These are phyloP conservation scores for Tupaia tana DNA, from an alignment of 2,113 vertebrate species.

Conservation along the genomic window DNA sequence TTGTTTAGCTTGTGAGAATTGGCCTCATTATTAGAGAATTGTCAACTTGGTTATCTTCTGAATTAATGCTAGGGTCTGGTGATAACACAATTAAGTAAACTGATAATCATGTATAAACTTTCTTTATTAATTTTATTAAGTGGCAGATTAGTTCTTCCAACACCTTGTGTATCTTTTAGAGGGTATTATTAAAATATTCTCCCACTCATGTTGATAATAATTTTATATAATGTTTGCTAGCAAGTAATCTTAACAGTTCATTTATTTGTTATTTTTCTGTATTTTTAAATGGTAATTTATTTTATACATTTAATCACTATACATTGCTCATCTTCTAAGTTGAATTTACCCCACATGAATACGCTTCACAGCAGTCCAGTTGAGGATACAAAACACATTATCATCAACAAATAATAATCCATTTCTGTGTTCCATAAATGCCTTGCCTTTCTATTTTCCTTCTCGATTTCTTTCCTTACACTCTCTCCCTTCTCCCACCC, in stretches of 20 bases:
- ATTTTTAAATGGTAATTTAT: too few species aligned
- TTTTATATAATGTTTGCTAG: neutral
- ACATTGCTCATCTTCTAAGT: too few species aligned
- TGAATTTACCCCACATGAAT: too few species aligned
- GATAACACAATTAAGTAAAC: neutral
- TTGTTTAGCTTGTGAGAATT: slow-evolving; percentile 11
- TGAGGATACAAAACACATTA: too few species aligned
- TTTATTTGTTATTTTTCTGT: too few species aligned
- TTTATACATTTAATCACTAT: too few species aligned
- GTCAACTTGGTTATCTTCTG: neutral
- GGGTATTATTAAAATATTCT: neutral
- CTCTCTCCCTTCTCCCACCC: too few species aligned
- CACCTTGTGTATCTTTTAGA: neutral
- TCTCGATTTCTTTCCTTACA: too few species aligned
- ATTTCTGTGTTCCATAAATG: too few species aligned
- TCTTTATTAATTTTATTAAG: slow-evolving; percentile 22
- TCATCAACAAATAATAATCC: too few species aligned
- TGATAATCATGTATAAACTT: neutral
- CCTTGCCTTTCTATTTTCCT: too few species aligned
- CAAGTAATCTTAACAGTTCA: neutral
- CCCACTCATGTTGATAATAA: neutral
- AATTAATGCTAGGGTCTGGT: neutral
- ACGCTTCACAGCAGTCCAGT: too few species aligned
- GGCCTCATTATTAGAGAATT: neutral
- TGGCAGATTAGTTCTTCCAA: neutral